Evolutionary conservation across 2,888 invertebrate species (phyloP), one percentile per base, ranked within the genome.

Genomic region (Tupiocoris notatus): DNA sequence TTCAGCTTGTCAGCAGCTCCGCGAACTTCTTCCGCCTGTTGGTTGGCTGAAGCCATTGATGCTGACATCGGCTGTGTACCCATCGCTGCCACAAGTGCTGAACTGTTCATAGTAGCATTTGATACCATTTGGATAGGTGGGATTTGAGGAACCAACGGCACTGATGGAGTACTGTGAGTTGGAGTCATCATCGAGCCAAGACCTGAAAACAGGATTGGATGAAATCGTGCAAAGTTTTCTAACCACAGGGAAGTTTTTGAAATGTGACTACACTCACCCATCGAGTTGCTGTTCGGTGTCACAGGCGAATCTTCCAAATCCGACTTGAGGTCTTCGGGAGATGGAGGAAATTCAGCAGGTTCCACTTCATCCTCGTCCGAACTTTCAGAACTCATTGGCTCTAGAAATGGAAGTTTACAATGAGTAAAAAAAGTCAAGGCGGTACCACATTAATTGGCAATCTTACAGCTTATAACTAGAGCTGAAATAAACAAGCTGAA

Each of bases 341-440:
- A 68, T 7, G 68, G 68, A 16, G 67, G 76, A 62, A 70, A 76
- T 18, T 76, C 68, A 0, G 68, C 76, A 9, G 76, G 21, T 39
- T 73, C 73, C 12, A 73, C 62, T 12, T 79, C 74, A 21, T 77
- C 77, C 63, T 77, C 77, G 23, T 77, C 77, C 6, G 67, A 67
- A 25, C 64, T 64, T 54, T 77, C 76, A 7, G 76, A 76, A 22
- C 77, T 77, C 77, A 78, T 77, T 22, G 76, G 79, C 65, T 78
- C 78, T 73, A 59, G 20, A 70, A 70, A 21, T 1, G 64, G n/a
- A n/a, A 64, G 23, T 18, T 18, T 39, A 39, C 39, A 12, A 7
- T 12, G 39, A 39, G 39, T n/a, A n/a, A n/a, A n/a, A n/a, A n/a
- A n/a, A n/a, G n/a, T n/a, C n/a, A n/a, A n/a, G n/a, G n/a, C n/a